These are phyloP conservation scores for Colossoma macropomum DNA, from an alignment of 2,113 vertebrate species.

Conservation along the genomic window DNA sequence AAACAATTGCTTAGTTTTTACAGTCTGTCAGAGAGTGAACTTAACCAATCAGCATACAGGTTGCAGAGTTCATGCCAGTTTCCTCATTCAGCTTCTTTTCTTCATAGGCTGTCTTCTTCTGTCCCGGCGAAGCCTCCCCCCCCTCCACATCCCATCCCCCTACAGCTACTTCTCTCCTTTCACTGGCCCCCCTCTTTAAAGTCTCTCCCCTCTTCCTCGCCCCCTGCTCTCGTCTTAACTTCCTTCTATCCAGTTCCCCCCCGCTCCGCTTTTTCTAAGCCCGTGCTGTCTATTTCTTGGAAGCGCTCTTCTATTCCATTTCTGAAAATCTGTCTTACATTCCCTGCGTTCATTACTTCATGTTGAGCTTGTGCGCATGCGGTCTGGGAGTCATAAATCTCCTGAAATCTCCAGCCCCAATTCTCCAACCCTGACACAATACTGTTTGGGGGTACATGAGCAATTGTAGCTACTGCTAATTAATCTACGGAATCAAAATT, in stretches of 20 bases:
- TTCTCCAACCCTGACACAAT: background rate
- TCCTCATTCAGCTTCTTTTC: constrained; percentile 3
- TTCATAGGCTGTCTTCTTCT: constrained; percentile 23
- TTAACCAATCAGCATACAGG: constrained; percentile 34
- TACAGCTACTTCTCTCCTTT: constrained; percentile 40
- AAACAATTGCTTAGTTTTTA: background rate
- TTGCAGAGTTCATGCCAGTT: constrained; percentile 8
- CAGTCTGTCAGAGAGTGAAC: constrained; percentile 1
- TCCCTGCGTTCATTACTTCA: constrained; percentile 55
- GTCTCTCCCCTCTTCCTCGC: constrained; percentile 20
- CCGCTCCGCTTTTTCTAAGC: constrained; percentile 18
- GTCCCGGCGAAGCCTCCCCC: constrained; percentile 22
- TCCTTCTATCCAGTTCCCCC: constrained; percentile 1
- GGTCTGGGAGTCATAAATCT: constrained; percentile 57
- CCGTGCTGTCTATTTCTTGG: constrained; percentile 46
- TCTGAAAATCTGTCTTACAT: constrained; percentile 46
- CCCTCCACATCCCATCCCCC: constrained; percentile 15
- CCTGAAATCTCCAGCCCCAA: constrained; percentile 16
- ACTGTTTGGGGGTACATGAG: background rate
- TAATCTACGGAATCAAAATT: background rate
- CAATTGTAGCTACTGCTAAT: background rate
- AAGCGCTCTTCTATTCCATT: constrained; percentile 47
- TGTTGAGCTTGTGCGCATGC: constrained; percentile 11
- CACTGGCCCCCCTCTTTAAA: constrained; percentile 42
- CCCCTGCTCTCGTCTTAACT: constrained; percentile 19